phyloP scores from a whole-genome alignment of 2,113 vertebrate genomes.

The Salvelinus sp. region DNA sequence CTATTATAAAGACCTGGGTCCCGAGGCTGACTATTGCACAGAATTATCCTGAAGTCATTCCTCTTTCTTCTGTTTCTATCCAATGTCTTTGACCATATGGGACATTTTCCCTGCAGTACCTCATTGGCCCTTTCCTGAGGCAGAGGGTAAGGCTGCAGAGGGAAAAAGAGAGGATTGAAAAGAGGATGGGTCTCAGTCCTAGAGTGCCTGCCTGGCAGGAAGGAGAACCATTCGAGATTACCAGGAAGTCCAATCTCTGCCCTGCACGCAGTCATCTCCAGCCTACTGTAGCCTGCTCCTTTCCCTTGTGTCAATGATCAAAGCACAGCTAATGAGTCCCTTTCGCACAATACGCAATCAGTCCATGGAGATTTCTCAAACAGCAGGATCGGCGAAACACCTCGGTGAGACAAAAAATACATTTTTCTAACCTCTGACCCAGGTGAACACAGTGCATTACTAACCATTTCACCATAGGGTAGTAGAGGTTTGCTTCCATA shows the following conservation, averaged over 20 bases:
- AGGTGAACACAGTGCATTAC: background rate
- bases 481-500: too few species aligned
- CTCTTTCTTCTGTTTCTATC: background rate
- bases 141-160: background rate
- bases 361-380: conserved; percentile 25
- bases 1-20: background rate
- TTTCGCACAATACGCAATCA: conserved; percentile 1
- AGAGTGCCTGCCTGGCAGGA: background rate
- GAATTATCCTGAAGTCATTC: background rate
- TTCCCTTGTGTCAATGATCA: conserved; percentile 9
- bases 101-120: background rate
- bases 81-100: conserved; percentile 10
- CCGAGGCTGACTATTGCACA: background rate
- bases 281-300: conserved; percentile 6
- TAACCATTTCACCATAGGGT: too few species aligned
- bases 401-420: background rate
- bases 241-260: conserved; percentile 11
- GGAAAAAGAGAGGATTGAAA: background rate
- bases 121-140: conserved; percentile 10
- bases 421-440: conserved; percentile 23
- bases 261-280: background rate
- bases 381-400: conserved; percentile 26
- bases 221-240: conserved; percentile 17
- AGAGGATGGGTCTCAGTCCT: conserved; percentile 10
- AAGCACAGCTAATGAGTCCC: conserved; percentile 9